These are phyloP conservation scores for Axinella damicornis DNA, from an alignment of 37 sponge, comb jelly and placozoan genomes.

Conservation along the genomic window DNA sequence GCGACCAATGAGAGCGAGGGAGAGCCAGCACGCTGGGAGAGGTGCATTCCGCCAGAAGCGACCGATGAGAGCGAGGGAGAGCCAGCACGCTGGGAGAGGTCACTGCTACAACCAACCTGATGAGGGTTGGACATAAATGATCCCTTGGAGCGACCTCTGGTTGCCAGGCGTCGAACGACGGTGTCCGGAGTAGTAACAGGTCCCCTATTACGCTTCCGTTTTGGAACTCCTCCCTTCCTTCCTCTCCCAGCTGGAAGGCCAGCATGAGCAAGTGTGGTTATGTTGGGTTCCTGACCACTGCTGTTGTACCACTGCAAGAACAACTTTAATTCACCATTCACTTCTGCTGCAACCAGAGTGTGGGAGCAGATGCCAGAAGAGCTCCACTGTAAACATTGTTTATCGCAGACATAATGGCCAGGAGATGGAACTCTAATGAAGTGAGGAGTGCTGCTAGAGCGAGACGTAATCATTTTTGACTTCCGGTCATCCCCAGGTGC, in stretches of 20 bases:
- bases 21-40: too few relatives aligned
- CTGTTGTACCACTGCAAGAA: conserved; percentile 35
- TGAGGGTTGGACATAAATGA: too few relatives aligned
- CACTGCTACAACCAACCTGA: too few relatives aligned
- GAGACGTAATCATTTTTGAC: conserved; percentile 28
- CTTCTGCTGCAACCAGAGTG: conserved; percentile 20
- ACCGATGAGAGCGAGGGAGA: too few relatives aligned
- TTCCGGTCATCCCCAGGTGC: background rate
- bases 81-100: too few relatives aligned
- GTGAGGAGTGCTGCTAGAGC: conserved; percentile 7
- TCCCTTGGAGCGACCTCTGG: too few relatives aligned
- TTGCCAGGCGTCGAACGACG: too few relatives aligned
- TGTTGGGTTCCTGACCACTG: conserved; percentile 15
- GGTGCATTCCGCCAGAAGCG: too few relatives aligned
- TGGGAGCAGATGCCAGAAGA: conserved; percentile 34
- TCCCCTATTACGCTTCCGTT: too few relatives aligned
- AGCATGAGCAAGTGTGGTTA: conserved; percentile 6
- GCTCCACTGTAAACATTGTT: conserved; percentile 16
- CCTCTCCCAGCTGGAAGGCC: conserved; percentile 37
- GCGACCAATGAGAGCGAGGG: too few relatives aligned
- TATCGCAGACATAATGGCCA: conserved; percentile 38
- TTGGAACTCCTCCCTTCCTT: conserved; percentile 34
- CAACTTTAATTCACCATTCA: conserved; percentile 3
- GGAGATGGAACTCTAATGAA: background rate
- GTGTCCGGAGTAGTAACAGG: too few relatives aligned